Conservation (phyloP, 2,113 vertebrate genomes). For the Argyrosomus japonicus region DNA sequence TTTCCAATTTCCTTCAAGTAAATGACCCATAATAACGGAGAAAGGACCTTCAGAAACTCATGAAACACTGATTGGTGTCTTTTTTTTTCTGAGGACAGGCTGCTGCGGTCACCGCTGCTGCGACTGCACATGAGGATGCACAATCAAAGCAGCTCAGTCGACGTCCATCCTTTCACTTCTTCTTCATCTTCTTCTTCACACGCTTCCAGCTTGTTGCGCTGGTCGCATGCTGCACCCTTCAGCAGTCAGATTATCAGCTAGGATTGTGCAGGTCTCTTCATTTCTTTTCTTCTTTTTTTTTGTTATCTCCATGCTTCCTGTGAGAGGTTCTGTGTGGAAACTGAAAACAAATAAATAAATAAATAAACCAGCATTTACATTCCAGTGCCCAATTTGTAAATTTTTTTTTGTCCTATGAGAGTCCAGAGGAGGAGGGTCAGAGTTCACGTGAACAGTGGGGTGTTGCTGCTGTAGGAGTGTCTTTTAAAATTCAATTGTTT, state of each 20-base stretch:
- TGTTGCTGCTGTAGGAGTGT: slow-evolving; percentile 46
- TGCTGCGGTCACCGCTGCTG: slow-evolving; percentile 74
- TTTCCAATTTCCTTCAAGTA: slow-evolving; percentile 51
- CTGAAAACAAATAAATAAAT: slow-evolving; percentile 34
- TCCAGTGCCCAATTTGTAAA: slow-evolving; percentile 73
- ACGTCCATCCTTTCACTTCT: slow-evolving; percentile 40
- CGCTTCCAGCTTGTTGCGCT: background rate
- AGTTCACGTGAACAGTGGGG: slow-evolving; percentile 59
- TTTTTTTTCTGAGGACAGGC: slow-evolving; percentile 37
- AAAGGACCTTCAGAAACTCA: slow-evolving; percentile 29
- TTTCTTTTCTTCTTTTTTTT: background rate
- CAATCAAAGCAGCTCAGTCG: slow-evolving; percentile 72
- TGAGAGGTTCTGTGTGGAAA: slow-evolving; percentile 22
- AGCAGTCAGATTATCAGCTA: slow-evolving; percentile 47
- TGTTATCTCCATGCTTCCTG: background rate
- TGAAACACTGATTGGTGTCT: slow-evolving; percentile 56
- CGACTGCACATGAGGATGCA: slow-evolving; percentile 44
- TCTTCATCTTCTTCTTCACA: slow-evolving; percentile 4
- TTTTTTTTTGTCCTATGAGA: slow-evolving; percentile 11
- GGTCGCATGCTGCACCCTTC: slow-evolving; percentile 21
- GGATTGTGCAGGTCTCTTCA: slow-evolving; percentile 25
- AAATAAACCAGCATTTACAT: slow-evolving; percentile 74
- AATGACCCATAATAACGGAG: slow-evolving; percentile 15
- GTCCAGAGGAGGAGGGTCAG: slow-evolving; percentile 67
- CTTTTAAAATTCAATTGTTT: slow-evolving; percentile 59